phyloP scores from a whole-genome alignment of 2,888 invertebrate species.

The Allophyes oxyacanthae region DNA sequence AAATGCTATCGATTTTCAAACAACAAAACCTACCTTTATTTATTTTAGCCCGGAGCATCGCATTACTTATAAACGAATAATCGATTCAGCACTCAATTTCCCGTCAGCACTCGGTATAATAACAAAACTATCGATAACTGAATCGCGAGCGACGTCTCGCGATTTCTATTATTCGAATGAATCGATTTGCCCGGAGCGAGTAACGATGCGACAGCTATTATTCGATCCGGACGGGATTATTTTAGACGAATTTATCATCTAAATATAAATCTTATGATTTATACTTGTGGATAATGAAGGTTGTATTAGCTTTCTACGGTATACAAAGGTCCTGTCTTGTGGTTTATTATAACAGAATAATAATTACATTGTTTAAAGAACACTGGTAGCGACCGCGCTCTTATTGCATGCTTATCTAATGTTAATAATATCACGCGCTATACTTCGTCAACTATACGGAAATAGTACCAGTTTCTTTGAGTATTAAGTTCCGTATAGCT shows the following conservation, averaged over 20 bases:
- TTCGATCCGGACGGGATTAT: conserved; percentile 60
- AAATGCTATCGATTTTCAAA: conserved; percentile 59
- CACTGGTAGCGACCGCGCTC: conserved; percentile 33
- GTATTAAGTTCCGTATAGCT: too few species aligned
- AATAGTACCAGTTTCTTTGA: too few species aligned
- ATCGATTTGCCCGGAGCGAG: conserved; percentile 71
- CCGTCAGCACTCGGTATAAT: conserved; percentile 74
- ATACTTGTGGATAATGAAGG: conserved; percentile 43
- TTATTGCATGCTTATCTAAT: conserved; percentile 40
- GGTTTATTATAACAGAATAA: conserved; percentile 32
- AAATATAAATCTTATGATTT: conserved; percentile 57
- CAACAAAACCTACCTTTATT: conserved; percentile 62
- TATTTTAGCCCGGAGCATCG: conserved; percentile 69
- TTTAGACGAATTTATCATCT: conserved; percentile 64
- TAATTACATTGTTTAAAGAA: conserved; percentile 40
- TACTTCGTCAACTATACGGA: too few species aligned
- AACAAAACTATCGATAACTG: conserved; percentile 77
- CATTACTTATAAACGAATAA: conserved; percentile 75
- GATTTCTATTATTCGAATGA: conserved; percentile 79
- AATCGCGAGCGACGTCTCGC: conserved; percentile 70
- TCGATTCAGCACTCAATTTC: conserved; percentile 77
- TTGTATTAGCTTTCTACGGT: conserved; percentile 27
- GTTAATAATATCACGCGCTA: too few species aligned
- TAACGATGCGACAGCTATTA: conserved; percentile 72
- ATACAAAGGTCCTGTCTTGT: conserved; percentile 24